A percentile compares a stretch with the other conserved stretches of the same genome.
phyloP scores from a whole-genome alignment of 2,797 vertebrate species.

The Helostoma temminkii region DNA sequence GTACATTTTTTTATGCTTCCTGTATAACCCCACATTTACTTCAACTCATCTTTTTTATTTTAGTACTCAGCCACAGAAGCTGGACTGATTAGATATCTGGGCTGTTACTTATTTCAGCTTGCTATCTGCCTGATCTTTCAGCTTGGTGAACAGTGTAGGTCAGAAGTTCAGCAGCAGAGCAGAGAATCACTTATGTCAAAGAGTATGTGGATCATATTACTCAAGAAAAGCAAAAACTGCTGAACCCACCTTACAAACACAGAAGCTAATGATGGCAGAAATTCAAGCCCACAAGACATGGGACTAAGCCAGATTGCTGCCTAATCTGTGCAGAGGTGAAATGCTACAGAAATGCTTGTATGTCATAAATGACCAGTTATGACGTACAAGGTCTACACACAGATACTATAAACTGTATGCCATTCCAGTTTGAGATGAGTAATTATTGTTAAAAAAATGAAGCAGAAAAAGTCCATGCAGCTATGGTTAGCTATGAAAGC shows the following conservation, averaged over 20 bases:
- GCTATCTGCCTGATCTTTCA: constrained; percentile 39
- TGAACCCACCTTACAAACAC: constrained; percentile 59
- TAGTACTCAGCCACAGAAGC: not conserved
- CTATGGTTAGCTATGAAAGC: not conserved
- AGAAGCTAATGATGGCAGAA: constrained; percentile 39
- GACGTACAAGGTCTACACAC: not conserved
- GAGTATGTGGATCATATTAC: constrained; percentile 47
- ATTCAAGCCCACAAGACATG: constrained; percentile 37
- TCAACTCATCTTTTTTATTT: not conserved
- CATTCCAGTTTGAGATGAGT: not conserved
- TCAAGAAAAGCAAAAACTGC: constrained; percentile 55
- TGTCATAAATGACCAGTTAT: too few relatives aligned
- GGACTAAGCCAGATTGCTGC: not conserved
- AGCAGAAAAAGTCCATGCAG: not conserved
- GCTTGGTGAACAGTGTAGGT: constrained; percentile 42
- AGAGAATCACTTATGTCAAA: constrained; percentile 35
- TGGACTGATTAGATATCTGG: constrained; percentile 8
- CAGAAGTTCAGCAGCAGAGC: constrained; percentile 55
- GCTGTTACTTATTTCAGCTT: constrained; percentile 31
- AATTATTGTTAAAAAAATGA: not conserved
- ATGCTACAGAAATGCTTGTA: too few relatives aligned
- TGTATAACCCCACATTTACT: not conserved
- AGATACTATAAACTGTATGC: not conserved
- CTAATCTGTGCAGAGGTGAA: constrained; percentile 14
- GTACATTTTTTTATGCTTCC: not conserved